These are phyloP conservation scores for Dicyrtoma fusca DNA, from an alignment of 2,888 invertebrate species.

Conservation along the genomic window DNA sequence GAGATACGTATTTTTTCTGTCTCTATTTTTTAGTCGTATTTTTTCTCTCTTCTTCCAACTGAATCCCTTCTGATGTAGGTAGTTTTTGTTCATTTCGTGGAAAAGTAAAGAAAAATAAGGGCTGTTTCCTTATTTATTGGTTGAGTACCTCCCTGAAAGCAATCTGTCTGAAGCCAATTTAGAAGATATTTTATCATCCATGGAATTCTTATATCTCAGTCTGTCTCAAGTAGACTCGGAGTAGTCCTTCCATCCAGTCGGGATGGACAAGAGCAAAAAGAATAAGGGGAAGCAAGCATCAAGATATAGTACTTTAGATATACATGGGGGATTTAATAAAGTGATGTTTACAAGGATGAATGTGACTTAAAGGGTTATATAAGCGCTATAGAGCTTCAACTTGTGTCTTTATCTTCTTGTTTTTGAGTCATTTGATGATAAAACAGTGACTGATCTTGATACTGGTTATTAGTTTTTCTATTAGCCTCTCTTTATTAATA, in stretches of 20 bases:
- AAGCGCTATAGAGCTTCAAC: too few relatives aligned
- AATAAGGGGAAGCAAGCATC: not conserved
- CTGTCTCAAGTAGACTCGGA: not conserved
- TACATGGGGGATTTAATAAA: constrained; percentile 34
- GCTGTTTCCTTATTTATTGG: constrained; percentile 29
- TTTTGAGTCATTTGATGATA: not conserved
- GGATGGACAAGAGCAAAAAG: not conserved
- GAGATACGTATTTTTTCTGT: not conserved
- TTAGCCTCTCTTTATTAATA: not conserved
- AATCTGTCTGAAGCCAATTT: constrained; percentile 32
- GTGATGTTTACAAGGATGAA: constrained; percentile 26
- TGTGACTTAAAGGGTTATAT: too few relatives aligned
- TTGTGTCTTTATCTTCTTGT: not conserved
- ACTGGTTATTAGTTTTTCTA: not conserved
- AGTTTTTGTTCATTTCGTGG: constrained; percentile 31
- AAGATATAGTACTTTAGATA: too few relatives aligned
- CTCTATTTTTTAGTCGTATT: not conserved
- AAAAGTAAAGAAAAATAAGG: constrained; percentile 29
- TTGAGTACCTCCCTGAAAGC: constrained; percentile 24
- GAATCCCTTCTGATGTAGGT: not conserved
- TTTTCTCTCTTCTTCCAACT: not conserved
- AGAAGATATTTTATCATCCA: not conserved
- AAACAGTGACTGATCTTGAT: not conserved
- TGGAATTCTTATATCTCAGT: not conserved
- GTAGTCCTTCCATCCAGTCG: not conserved